These are phyloP conservation scores for Benthosema pterotum DNA, from an alignment of 2,797 vertebrate genomes.

Conservation along the genomic window DNA sequence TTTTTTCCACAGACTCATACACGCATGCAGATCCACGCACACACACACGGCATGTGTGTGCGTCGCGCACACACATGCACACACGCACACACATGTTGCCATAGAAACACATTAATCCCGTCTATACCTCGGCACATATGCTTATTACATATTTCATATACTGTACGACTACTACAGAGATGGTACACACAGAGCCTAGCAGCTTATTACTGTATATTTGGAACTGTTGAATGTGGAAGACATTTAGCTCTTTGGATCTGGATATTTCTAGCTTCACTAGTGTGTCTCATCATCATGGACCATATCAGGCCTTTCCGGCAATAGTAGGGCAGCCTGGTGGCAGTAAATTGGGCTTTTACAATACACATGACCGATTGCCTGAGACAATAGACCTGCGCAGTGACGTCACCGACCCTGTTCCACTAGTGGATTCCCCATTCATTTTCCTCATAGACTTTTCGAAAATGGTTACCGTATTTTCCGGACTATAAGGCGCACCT, in stretches of 20 bases:
- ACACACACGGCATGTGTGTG: too few species aligned
- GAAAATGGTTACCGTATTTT: too few species aligned
- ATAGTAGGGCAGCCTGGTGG: too few species aligned
- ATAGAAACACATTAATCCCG: constrained; percentile 74
- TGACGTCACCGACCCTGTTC: too few species aligned
- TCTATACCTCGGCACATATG: constrained; percentile 35
- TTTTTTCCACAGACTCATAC: constrained; percentile 13
- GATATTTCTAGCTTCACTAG: background rate
- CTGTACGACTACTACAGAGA: constrained; percentile 25
- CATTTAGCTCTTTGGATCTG: background rate
- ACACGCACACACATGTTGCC: constrained; percentile 61
- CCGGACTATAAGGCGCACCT: too few species aligned
- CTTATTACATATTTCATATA: constrained; percentile 63
- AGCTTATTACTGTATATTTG: constrained; percentile 1
- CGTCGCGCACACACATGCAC: constrained; percentile 2
- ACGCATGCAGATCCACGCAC: constrained; percentile 20
- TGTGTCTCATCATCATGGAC: background rate
- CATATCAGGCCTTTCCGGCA: background rate
- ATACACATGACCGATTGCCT: background rate
- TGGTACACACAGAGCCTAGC: background rate
- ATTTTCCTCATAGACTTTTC: too few species aligned
- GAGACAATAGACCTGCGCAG: too few species aligned
- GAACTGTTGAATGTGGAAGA: constrained; percentile 17
- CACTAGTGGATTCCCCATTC: too few species aligned
- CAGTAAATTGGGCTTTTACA: too few species aligned